Conservation (phyloP, 53 echinoderm and acorn worm species). For the Henricia sp. region DNA sequence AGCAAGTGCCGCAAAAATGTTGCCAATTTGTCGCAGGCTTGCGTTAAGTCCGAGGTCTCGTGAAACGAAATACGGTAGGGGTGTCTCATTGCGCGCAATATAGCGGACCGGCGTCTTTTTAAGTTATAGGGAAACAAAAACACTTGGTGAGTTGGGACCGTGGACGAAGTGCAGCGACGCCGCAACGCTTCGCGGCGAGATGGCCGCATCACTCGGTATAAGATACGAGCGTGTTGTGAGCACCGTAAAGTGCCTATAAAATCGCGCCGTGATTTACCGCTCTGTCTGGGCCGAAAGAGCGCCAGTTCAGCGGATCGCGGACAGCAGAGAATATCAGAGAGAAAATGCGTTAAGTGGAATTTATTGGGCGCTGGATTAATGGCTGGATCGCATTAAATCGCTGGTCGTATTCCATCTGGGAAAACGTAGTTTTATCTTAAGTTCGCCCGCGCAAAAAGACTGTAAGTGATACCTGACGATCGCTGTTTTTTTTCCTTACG, state of each 20-base stretch:
- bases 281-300: slow-evolving; percentile 20
- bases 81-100: background rate
- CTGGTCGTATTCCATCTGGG: slow-evolving; percentile 53
- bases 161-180: background rate
- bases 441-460: background rate
- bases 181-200: background rate
- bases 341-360: slow-evolving; percentile 57
- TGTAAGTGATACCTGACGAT: slow-evolving; percentile 48
- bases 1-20: slow-evolving; percentile 48
- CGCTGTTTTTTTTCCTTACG: slow-evolving; percentile 21
- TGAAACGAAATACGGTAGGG: slow-evolving; percentile 16
- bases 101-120: background rate
- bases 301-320: background rate
- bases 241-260: slow-evolving; percentile 57
- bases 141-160: background rate
- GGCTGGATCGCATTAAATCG: slow-evolving; percentile 52
- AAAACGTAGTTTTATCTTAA: slow-evolving; percentile 40
- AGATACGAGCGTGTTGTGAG: slow-evolving; percentile 61
- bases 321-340: slow-evolving; percentile 8
- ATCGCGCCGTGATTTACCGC: slow-evolving; percentile 41
- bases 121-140: background rate
- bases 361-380: slow-evolving; percentile 52
- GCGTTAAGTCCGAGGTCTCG: background rate
- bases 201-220: background rate
- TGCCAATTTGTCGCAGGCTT: slow-evolving; percentile 53